Evolutionary conservation across 2,113 vertebrate genomes (phyloP).

Genomic region (Myrmecophaga tridactyla): DNA sequence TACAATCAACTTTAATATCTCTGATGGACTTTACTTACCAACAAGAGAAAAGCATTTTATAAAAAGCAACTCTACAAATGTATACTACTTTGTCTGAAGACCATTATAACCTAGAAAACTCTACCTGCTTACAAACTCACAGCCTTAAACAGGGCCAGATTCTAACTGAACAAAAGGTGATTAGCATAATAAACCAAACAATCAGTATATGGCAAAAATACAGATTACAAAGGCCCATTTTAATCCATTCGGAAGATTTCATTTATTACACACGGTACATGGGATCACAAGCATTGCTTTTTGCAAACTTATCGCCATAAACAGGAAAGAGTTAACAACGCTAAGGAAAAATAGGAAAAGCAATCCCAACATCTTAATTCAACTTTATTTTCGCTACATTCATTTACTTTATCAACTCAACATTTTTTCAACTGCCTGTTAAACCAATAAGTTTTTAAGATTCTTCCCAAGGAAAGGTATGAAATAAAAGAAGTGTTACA

Average conservation of each 20-base stretch:
- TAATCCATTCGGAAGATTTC: constrained; percentile 24
- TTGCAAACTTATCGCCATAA: constrained; percentile 39
- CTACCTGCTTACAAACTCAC: background rate
- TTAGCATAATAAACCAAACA: background rate
- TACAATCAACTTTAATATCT: background rate
- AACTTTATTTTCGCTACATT: background rate
- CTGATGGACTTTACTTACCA: background rate
- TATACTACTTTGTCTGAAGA: background rate
- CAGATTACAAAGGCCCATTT: background rate
- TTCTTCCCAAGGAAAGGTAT: background rate
- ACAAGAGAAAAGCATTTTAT: background rate
- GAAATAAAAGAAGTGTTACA: background rate
- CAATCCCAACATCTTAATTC: constrained; percentile 13
- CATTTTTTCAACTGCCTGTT: background rate
- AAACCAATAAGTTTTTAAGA: background rate
- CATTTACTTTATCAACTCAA: constrained; percentile 21
- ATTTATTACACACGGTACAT: background rate
- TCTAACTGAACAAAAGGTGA: constrained; percentile 35
- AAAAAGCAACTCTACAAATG: background rate
- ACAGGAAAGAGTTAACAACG: constrained; percentile 22
- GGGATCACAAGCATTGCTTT: background rate
- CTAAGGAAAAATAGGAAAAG: background rate
- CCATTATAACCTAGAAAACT: background rate
- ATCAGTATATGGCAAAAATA: background rate
- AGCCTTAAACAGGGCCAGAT: background rate